phyloP scores from a whole-genome alignment of 2,888 invertebrate species.

The Epinotia bilunana region DNA sequence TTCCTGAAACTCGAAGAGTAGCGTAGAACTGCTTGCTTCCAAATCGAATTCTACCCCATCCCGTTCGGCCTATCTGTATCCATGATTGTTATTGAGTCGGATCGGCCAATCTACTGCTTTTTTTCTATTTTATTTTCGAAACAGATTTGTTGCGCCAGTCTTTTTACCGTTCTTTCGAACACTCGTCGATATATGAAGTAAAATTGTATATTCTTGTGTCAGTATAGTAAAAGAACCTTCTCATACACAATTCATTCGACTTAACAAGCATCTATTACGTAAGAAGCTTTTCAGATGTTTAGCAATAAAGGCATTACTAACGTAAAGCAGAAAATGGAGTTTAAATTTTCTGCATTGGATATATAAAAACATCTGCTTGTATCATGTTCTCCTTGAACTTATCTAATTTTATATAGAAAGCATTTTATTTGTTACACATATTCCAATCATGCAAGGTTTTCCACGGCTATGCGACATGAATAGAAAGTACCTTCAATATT shows the following conservation, averaged over 20 bases:
- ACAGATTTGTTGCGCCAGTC: slow-evolving; percentile 40
- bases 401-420: neutral
- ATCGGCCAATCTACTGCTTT: slow-evolving; percentile 51
- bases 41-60: slow-evolving; percentile 28
- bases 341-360: neutral
- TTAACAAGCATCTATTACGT: neutral
- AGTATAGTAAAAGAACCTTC: no score
- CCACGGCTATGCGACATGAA: no score
- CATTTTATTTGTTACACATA: neutral
- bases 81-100: slow-evolving; percentile 68
- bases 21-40: slow-evolving; percentile 17
- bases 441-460: no score
- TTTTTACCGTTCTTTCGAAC: slow-evolving; percentile 40
- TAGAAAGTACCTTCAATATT: no score
- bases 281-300: neutral
- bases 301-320: neutral
- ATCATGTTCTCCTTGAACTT: neutral
- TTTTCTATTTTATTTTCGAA: slow-evolving; percentile 51
- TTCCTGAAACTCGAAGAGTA: slow-evolving; percentile 4
- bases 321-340: no score
- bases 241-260: neutral
- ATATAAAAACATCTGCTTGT: neutral
- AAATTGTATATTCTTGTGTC: neutral
- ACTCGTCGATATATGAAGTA: slow-evolving; percentile 21
- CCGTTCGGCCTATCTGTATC: slow-evolving; percentile 54